A percentile compares a stretch with the other conserved stretches of the same genome.
Conservation (phyloP, 2,113 vertebrate genomes). For the Tragulus kanchil region DNA sequence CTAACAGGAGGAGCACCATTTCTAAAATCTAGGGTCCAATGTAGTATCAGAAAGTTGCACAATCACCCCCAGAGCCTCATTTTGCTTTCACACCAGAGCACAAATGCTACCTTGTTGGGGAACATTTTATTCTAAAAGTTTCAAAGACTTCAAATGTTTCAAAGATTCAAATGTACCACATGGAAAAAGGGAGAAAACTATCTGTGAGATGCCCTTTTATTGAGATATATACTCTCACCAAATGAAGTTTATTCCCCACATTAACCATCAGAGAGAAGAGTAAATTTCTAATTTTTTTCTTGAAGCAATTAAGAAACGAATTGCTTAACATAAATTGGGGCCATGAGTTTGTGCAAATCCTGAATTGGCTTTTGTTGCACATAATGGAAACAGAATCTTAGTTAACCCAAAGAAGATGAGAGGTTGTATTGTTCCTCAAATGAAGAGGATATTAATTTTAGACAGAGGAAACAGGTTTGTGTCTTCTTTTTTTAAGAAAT, state of each 20-base stretch:
- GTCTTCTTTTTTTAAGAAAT: background rate
- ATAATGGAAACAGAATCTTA: background rate
- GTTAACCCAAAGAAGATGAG: background rate
- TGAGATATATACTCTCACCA: background rate
- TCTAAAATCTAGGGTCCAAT: background rate
- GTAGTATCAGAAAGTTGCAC: background rate
- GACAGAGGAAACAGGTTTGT: background rate
- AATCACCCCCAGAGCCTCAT: background rate
- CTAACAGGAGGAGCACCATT: background rate
- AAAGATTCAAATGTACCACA: background rate
- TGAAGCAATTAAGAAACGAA: background rate
- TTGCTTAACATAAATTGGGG: background rate
- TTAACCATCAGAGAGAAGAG: background rate
- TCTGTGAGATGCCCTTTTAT: background rate
- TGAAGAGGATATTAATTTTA: background rate
- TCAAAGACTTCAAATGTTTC: background rate
- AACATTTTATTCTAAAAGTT: background rate
- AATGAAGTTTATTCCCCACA: background rate
- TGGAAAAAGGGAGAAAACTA: background rate
- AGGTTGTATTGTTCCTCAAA: background rate
- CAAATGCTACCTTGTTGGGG: background rate
- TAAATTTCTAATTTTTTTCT: background rate
- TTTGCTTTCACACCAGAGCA: background rate
- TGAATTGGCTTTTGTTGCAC: background rate
- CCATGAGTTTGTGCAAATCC: background rate